Conservation (phyloP, 2,113 vertebrate genomes). For the Myxocyprinus asiaticus region DNA sequence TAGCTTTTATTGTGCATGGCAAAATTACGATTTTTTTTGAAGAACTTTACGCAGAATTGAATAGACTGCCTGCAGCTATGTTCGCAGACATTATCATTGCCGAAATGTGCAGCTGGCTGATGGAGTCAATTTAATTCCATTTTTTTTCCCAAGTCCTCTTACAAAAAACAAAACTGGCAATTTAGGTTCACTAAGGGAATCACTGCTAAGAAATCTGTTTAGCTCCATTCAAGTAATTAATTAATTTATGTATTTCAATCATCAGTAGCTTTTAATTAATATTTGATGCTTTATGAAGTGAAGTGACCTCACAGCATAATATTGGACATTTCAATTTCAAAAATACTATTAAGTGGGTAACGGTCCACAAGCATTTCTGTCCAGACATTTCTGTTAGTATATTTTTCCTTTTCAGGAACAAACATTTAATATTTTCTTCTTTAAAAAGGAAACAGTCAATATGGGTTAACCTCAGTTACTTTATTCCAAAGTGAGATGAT, state of each 20-base stretch:
- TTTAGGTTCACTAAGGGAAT: background rate
- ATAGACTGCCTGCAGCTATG: too few relatives aligned
- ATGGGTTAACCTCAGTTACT: conserved; percentile 31
- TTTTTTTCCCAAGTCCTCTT: conserved; percentile 10
- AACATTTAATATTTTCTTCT: too few relatives aligned
- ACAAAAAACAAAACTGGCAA: conserved; percentile 22
- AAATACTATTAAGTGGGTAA: background rate
- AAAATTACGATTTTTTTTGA: too few relatives aligned
- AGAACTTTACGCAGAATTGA: too few relatives aligned
- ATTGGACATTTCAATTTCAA: background rate
- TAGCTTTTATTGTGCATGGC: too few relatives aligned
- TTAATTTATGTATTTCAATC: background rate
- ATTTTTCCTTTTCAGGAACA: background rate
- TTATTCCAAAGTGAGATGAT: conserved; percentile 33
- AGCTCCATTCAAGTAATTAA: conserved; percentile 16
- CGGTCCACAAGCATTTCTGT: background rate
- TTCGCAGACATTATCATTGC: too few relatives aligned
- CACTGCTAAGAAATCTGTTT: background rate
- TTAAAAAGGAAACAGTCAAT: background rate
- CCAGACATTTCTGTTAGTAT: background rate
- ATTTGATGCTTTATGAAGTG: conserved; percentile 5
- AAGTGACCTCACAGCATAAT: conserved; percentile 17
- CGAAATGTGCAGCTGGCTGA: too few relatives aligned
- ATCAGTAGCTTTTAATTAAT: background rate
- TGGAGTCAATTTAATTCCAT: too few relatives aligned